Conservation (phyloP, 1,140 invertebrate genomes). For the Diabrotica undecimpunctata region DNA sequence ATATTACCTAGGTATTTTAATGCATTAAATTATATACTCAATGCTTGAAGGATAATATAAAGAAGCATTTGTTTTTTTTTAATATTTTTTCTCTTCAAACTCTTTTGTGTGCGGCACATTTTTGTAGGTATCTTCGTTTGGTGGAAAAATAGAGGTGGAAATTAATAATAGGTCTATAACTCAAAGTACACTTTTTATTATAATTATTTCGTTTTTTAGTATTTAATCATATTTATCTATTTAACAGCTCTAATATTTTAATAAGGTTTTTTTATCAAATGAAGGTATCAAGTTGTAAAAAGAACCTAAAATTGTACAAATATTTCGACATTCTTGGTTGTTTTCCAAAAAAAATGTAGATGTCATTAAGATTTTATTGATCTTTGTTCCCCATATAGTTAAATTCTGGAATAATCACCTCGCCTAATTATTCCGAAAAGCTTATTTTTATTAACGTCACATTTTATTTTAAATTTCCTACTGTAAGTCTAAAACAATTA, state of each 20-base stretch:
- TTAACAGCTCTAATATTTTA: no score
- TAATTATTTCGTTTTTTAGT: no score
- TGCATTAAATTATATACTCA: slow-evolving; percentile 20
- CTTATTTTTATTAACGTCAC: no score
- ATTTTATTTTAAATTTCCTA: no score
- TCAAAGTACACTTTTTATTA: no score
- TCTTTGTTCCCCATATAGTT: no score
- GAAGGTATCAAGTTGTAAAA: slow-evolving; percentile 9
- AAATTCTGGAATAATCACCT: no score
- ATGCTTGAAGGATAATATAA: slow-evolving; percentile 10
- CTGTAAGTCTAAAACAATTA: no score
- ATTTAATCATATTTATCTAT: no score
- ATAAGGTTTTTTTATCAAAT: neutral
- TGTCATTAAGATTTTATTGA: no score
- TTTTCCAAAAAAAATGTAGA: slow-evolving; percentile 1
- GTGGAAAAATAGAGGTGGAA: neutral
- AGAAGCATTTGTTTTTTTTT: slow-evolving; percentile 9
- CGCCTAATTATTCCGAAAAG: no score
- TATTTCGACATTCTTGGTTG: neutral
- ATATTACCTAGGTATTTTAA: slow-evolving; percentile 18
- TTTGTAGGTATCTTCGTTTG: slow-evolving; percentile 9
- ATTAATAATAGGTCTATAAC: no score
- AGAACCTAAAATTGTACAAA: slow-evolving; percentile 8
- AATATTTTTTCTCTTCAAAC: slow-evolving; percentile 10
- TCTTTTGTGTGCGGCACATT: slow-evolving; percentile 9